Base-by-base conservation (phyloP, 2,888 invertebrate species). In the Macaria notata region DNA sequence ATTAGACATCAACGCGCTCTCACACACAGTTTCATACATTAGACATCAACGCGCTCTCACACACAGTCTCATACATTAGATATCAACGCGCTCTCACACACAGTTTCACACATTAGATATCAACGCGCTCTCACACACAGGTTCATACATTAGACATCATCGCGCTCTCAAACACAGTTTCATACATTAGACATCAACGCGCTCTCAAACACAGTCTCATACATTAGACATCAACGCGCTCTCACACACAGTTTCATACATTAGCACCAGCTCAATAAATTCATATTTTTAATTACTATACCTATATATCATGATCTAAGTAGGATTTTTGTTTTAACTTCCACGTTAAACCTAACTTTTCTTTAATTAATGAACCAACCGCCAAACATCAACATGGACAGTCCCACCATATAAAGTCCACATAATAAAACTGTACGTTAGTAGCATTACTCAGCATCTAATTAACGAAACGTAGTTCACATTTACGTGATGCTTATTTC, bases 401-500 rank as follows among this genome's bases (percentile, higher is more conserved):
- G 2, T 19, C 19, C 19, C 19, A 19, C 19, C 19, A 19, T 19
- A 19, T 19, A 19, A 19, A 19, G 19, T 19, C 19, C 19, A 19
- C 19, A 19, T 19, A 19, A 19, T 19, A 19, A 19, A 19, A 19
- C 19, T 19, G 19, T 19, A 19, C 19, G 19, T 19, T 19, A 19
- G 19, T 1, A 19, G 19, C 19, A 19, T 19, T 36, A 36, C 7
- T 36, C 5, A 6, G 7, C 3, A 36, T 36, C 33, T 36, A 7
- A 36, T 4, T 36, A 36, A 36, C 19, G 19, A 19, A 36, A 6
- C 4, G 33, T 36, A 36, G 33, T 36, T 36, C 7, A 36, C 4
- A 64, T 71, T 65, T 70, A 66, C 71, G 72, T 72, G 65, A 73
- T 76, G 79, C 68, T 78, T 75, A 66, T 73, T 78, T 74, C 69